phyloP scores from a whole-genome alignment of 2,113 vertebrate species.

The Leucopsar rothschildi region DNA sequence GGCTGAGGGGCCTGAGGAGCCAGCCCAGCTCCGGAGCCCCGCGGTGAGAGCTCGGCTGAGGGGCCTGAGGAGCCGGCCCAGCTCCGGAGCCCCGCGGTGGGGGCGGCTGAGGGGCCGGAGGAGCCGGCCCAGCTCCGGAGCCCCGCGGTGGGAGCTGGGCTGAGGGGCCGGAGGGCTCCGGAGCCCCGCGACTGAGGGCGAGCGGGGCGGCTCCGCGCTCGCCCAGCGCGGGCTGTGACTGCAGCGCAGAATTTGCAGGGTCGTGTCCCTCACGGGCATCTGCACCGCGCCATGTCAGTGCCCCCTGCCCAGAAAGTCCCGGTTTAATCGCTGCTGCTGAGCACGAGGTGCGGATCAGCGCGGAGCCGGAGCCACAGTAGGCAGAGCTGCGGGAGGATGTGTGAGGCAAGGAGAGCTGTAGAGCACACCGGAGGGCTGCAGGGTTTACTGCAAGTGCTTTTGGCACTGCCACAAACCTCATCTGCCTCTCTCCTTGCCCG shows the following conservation, averaged over 20 bases:
- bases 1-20: too few relatives aligned
- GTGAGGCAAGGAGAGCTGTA: background rate
- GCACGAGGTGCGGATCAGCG: background rate
- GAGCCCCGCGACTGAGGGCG: too few relatives aligned
- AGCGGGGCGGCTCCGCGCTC: too few relatives aligned
- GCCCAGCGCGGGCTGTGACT: fast-evolving
- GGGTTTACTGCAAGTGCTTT: background rate
- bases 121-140: too few relatives aligned
- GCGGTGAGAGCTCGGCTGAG: too few relatives aligned
- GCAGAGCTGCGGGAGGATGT: background rate
- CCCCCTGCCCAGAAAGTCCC: fast-evolving
- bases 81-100: too few relatives aligned
- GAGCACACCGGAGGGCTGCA: background rate
- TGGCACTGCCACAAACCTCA: background rate
- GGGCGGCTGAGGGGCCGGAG: too few relatives aligned
- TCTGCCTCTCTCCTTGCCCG: background rate
- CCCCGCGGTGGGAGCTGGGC: too few relatives aligned
- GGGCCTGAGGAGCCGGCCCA: too few relatives aligned
- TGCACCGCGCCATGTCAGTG: background rate
- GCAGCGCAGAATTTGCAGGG: background rate
- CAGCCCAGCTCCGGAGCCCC: too few relatives aligned
- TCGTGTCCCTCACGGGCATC: background rate
- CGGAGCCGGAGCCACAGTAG: background rate
- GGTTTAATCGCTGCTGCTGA: background rate
- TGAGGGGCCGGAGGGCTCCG: too few relatives aligned